Evolutionary conservation across 1,140 invertebrate genomes (phyloP), one percentile per base, ranked within the genome.

Genomic region (Thaumatotibia leucotreta): DNA sequence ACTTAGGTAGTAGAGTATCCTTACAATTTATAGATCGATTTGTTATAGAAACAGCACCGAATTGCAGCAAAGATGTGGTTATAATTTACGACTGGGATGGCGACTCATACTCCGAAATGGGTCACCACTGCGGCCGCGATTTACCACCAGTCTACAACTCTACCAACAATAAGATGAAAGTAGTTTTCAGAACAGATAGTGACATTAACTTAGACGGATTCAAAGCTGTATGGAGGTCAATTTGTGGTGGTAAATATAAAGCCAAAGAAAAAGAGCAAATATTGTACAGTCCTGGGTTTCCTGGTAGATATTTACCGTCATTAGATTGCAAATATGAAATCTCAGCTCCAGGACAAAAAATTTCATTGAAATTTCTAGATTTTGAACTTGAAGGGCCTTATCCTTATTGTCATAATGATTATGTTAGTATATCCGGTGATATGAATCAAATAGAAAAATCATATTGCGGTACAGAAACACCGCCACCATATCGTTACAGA

Each of bases 21-120:
- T 79, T 97, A 8, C 74, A 88, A 0, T 97, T 98, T 80, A 67
- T 92, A 0, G 92, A 93, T 0, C 88, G 96, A 67, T 98, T 97
- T 85, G 93, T 94, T 69, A 83, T 98, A 11, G 96, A 98, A 92
- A 92, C 92, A 14, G 94, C 92, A 66, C 11, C 68, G 0, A 93
- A 94, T 73, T 99, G 97, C 79, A 89, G 84, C 0, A 96, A 96
- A 83, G 97, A 99, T 91, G 97, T 93, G 83, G 61, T 91, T 11
- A 86, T 88, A 33, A 79, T 90, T 65, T 90, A 83, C 66, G 86
- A 91, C 63, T 91, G 84, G 82, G 76, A 65, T 23, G 83, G 92
- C 39, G 83, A 92, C 22, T 69, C 79, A 1, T 94, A 94, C 91
- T 68, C 84, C 67, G 84, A 92, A 52, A 71, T 94, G 0, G 92